Conservation (phyloP, 2,888 invertebrate species). For the Psylliodes chrysocephalus region DNA sequence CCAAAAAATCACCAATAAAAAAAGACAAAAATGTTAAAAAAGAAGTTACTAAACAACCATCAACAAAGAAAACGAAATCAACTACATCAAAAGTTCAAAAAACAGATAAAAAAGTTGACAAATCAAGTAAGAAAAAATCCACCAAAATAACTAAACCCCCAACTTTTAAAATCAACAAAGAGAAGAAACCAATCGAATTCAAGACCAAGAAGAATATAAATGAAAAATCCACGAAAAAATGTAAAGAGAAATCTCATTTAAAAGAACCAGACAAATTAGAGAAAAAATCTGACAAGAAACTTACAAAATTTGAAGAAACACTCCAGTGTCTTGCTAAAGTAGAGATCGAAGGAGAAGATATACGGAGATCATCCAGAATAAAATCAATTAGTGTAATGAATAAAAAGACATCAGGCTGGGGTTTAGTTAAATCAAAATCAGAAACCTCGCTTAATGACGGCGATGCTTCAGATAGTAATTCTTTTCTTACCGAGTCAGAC, state of each 20-base stretch:
- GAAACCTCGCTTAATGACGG: conserved; percentile 62
- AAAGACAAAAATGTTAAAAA: conserved; percentile 6
- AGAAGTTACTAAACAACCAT: neutral
- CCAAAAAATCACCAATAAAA: conserved; percentile 24
- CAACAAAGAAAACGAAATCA: neutral
- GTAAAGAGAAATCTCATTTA: conserved; percentile 34
- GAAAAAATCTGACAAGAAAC: conserved; percentile 30
- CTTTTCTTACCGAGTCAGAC: conserved; percentile 49
- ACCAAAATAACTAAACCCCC: conserved; percentile 21
- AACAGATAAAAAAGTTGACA: conserved; percentile 16
- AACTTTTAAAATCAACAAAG: conserved; percentile 23
- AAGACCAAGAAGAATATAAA: conserved; percentile 22
- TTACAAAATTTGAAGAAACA: conserved; percentile 24
- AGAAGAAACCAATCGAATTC: conserved; percentile 21
- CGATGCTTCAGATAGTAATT: conserved; percentile 69
- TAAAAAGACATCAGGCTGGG: conserved; percentile 73
- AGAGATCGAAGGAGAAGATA: conserved; percentile 53
- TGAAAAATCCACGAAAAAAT: conserved; percentile 22
- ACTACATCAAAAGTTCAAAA: neutral
- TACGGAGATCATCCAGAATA: conserved; percentile 79
- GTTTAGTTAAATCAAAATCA: conserved; percentile 68
- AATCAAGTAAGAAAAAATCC: conserved; percentile 18
- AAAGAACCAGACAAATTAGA: conserved; percentile 28
- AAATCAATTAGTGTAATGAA: conserved; percentile 78
- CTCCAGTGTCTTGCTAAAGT: conserved; percentile 19